A percentile compares a stretch with the other conserved stretches of the same genome.
phyloP scores from a whole-genome alignment of 2,113 vertebrate species.

The Cyprinus carpio region DNA sequence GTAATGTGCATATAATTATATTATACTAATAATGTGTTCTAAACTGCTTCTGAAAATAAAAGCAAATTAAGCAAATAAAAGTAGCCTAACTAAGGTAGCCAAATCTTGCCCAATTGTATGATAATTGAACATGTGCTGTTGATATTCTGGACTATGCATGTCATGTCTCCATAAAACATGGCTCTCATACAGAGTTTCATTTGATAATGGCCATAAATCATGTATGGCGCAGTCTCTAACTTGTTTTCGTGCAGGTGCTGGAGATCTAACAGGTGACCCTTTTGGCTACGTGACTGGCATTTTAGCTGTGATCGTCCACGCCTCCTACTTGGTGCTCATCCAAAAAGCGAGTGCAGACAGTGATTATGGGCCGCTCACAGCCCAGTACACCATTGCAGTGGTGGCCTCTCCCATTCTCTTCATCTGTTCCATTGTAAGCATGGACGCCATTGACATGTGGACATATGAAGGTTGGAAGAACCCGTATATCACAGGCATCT shows the following conservation, averaged over 20 bases:
- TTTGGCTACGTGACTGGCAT: slow-evolving; percentile 91
- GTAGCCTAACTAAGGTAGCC: background rate
- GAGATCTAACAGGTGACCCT: slow-evolving; percentile 91
- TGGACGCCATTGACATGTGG: slow-evolving; percentile 91
- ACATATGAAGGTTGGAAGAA: slow-evolving; percentile 90
- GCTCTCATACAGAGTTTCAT: background rate
- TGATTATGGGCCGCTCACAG: slow-evolving; percentile 89
- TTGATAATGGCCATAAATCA: background rate
- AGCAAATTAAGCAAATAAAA: background rate
- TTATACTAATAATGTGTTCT: background rate
- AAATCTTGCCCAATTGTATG: background rate
- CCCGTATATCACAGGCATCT: slow-evolving; percentile 84
- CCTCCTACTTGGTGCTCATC: slow-evolving; percentile 94
- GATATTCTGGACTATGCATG: background rate
- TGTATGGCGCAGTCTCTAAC: background rate
- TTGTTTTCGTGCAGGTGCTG: slow-evolving; percentile 80
- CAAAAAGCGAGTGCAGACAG: slow-evolving; percentile 91
- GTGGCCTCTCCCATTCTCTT: slow-evolving; percentile 90
- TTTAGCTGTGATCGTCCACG: slow-evolving; percentile 92
- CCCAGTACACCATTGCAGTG: slow-evolving; percentile 92
- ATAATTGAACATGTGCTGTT: background rate
- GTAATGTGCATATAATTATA: background rate
- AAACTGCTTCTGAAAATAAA: background rate
- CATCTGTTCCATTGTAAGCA: slow-evolving; percentile 85
- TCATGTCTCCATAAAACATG: background rate